Evolutionary conservation across 2,888 invertebrate species (phyloP), one percentile per base, ranked within the genome.

Genomic region (Tetrapedia diversipes): DNA sequence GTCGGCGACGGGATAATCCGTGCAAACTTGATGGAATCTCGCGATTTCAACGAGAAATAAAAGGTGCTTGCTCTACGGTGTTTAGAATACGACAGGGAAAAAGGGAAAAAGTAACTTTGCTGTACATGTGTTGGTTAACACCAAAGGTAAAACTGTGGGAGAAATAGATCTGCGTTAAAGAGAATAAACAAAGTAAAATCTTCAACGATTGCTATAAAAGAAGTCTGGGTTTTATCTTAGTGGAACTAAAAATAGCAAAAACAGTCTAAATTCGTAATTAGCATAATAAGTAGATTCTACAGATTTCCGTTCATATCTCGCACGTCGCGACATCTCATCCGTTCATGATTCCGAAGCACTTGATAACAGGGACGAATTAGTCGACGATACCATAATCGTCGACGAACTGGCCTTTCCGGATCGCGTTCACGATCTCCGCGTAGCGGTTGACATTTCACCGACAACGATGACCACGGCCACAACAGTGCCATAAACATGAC

Each of bases 391-490:
- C 60, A 39, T 39, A 60, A 49, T n/a, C 45, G 43, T 2, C 19
- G 27, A 24, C 69, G 32, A 14, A 43, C 37, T 19, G 60, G 61
- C 72, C 72, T 70, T 72, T 70, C 3, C 14, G 37, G 70, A 69
- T 59, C 59, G 49, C 34, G 54, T 54, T 57, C 29, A 41, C 11
- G 10, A 51, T 63, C 64, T 39, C 24, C 2, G 56, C 56, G 16
- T 22, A 54, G 56, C 47, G 59, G 63, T 45, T 68, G 68, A 67
- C 81, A 68, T 78, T 65, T 72, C 43, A 43, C 59, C 64, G 19
- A 22, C 45, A 54, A 22, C 45, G 34, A 29, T 59, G 54, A 64
- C 60, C 45, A 32, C 37, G 47, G 47, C 43, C 19, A 2, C 32
- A 22, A 8, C 19, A 10, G 4, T 8, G 54, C 53, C 64, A 19